Conservation (phyloP, 1,140 invertebrate genomes). For the Drosophila kohkoa region DNA sequence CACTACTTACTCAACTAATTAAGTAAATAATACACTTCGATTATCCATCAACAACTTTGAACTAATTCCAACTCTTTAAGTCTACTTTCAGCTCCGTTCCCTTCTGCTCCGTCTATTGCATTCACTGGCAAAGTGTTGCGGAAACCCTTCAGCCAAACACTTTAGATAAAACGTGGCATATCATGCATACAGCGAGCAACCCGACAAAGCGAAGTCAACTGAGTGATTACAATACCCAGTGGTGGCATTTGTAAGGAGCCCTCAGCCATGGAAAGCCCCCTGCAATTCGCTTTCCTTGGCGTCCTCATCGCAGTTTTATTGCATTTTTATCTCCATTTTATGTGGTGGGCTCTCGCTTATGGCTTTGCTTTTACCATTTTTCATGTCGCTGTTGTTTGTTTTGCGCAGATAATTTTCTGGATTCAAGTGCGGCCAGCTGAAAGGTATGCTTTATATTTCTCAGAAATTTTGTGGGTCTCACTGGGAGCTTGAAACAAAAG, state of each 20-base stretch:
- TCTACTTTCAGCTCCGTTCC: too few species aligned
- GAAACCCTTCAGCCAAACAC: slow-evolving; percentile 32
- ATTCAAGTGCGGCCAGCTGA: slow-evolving; percentile 9
- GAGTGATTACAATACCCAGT: slow-evolving; percentile 65
- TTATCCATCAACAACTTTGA: too few species aligned
- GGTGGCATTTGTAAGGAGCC: slow-evolving; percentile 52
- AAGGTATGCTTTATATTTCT: slow-evolving; percentile 31
- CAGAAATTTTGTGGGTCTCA: slow-evolving; percentile 16
- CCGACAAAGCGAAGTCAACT: slow-evolving; percentile 36
- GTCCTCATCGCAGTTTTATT: slow-evolving; percentile 56
- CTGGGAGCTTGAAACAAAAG: slow-evolving; percentile 26
- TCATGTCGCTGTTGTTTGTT: slow-evolving; percentile 42
- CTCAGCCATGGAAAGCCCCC: neutral
- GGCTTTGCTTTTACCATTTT: slow-evolving; percentile 37
- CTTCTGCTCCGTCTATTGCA: neutral
- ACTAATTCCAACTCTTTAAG: neutral
- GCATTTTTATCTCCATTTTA: slow-evolving; percentile 57
- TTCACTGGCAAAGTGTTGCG: neutral
- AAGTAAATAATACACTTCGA: too few species aligned
- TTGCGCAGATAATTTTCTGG: slow-evolving; percentile 43
- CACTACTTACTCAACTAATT: too few species aligned
- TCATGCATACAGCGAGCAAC: slow-evolving; percentile 4
- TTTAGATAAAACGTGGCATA: slow-evolving; percentile 33
- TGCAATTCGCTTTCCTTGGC: neutral
- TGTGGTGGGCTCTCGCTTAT: slow-evolving; percentile 20